phyloP scores from a whole-genome alignment of 2,113 vertebrate genomes.

The Canis aureus region DNA sequence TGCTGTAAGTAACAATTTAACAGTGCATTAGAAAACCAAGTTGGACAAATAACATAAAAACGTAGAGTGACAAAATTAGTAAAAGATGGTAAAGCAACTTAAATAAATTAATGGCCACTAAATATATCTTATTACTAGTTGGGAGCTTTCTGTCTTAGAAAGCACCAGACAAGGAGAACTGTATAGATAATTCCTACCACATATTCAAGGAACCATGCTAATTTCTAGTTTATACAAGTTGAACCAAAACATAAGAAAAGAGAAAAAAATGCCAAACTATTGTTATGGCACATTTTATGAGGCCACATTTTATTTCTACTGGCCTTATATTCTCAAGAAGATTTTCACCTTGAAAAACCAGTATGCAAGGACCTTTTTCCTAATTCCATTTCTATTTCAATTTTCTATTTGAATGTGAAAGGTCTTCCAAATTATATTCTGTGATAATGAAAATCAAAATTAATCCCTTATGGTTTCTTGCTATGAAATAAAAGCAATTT shows the following conservation, averaged over 20 bases:
- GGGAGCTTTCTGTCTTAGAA: not conserved
- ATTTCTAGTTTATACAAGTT: not conserved
- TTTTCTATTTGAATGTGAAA: slow-evolving; percentile 16
- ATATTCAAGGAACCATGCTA: not conserved
- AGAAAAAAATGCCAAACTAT: not conserved
- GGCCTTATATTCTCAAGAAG: not conserved
- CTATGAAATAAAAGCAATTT: slow-evolving; percentile 6
- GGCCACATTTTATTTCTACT: not conserved
- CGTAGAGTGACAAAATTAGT: not conserved
- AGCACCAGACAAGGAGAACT: not conserved
- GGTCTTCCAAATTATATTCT: not conserved
- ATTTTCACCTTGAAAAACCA: not conserved
- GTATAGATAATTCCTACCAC: not conserved
- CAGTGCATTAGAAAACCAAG: not conserved
- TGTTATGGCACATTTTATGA: not conserved
- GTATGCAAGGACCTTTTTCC: not conserved
- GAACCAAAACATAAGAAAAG: not conserved
- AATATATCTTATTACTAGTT: not conserved
- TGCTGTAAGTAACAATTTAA: not conserved
- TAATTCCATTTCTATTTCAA: slow-evolving; percentile 35
- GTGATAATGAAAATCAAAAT: not conserved
- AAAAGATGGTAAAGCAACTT: not conserved
- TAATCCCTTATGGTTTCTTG: not conserved
- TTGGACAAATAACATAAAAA: not conserved
- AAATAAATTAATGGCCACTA: not conserved